Evolutionary conservation across 2,888 invertebrate species (phyloP).

Genomic region (Chalcosyrphus nemorum): DNA sequence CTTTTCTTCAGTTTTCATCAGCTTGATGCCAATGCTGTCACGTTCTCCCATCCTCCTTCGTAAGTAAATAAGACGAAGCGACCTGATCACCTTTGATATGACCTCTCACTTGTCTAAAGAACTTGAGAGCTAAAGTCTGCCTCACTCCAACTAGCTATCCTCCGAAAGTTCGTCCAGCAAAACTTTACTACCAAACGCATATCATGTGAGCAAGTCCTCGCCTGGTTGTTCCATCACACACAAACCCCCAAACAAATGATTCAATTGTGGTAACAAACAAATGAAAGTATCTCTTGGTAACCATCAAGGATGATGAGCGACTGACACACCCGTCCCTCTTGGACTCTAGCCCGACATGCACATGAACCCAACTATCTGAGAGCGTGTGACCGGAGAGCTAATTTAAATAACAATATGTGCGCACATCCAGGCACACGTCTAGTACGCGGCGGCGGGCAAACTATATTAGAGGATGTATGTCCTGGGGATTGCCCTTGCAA

Average conservation of each 20-base stretch:
- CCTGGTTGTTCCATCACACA: too few relatives aligned
- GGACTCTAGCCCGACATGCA: not conserved
- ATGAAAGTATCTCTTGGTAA: not conserved
- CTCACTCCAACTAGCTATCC: too few relatives aligned
- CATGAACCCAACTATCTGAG: not conserved
- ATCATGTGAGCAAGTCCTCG: not conserved
- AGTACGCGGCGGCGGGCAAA: not conserved
- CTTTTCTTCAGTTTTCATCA: too few relatives aligned
- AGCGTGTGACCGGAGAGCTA: not conserved
- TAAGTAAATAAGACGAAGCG: too few relatives aligned
- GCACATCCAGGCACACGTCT: not conserved
- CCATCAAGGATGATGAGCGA: constrained; percentile 1
- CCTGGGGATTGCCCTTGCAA: not conserved
- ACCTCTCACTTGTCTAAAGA: too few relatives aligned
- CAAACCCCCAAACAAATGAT: not conserved
- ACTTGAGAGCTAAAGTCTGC: too few relatives aligned
- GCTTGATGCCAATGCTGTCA: too few relatives aligned
- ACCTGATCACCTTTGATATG: too few relatives aligned
- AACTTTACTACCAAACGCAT: not conserved
- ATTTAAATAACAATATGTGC: constrained; percentile 28
- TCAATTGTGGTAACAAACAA: not conserved
- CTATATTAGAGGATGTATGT: not conserved
- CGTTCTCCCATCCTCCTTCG: too few relatives aligned
- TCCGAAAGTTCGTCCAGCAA: too few relatives aligned
- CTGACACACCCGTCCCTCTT: not conserved